Percentiles rank a stretch among this genome's conserved stretches.
phyloP scores from a whole-genome alignment of 2,113 vertebrate genomes.

The Corythornis vintsioides region DNA sequence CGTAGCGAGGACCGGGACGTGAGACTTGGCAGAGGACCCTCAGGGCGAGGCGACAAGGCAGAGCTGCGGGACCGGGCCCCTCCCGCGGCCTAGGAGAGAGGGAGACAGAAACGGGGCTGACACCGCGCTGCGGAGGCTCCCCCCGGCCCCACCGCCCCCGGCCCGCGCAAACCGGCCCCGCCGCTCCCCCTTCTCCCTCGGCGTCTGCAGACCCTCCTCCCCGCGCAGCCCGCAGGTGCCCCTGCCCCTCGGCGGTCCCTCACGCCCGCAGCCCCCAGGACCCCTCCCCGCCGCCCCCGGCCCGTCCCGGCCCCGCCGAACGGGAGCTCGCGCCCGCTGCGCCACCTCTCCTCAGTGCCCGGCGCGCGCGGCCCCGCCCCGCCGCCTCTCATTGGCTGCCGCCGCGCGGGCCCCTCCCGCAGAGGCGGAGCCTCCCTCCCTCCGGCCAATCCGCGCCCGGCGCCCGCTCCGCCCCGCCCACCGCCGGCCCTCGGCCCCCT shows the following conservation, averaged over 20 bases:
- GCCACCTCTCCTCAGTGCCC: not conserved
- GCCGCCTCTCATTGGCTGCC: not conserved
- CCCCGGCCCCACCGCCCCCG: not conserved
- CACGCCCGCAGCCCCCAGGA: not conserved
- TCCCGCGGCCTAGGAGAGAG: not conserved
- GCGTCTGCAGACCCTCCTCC: too few species aligned
- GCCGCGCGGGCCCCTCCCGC: fast-evolving
- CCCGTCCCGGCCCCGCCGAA: not conserved
- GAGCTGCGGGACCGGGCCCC: too few species aligned
- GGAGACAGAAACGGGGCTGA: not conserved
- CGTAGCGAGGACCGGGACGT: not conserved
- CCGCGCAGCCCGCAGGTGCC: too few species aligned
- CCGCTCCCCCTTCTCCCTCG: not conserved
- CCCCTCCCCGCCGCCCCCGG: not conserved
- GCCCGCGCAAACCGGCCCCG: too few species aligned
- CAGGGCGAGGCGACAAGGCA: too few species aligned
- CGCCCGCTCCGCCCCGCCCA: not conserved
- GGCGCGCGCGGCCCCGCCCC: not conserved
- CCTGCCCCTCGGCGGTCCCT: too few species aligned
- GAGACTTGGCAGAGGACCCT: not conserved
- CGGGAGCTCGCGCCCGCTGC: not conserved
- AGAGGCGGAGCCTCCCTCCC: fast-evolving
- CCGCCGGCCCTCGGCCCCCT: not conserved
- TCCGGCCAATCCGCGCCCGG: not conserved
- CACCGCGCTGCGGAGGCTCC: not conserved